phyloP scores from a whole-genome alignment of 2,888 invertebrate genomes.

The Scaeva pyrastri region DNA sequence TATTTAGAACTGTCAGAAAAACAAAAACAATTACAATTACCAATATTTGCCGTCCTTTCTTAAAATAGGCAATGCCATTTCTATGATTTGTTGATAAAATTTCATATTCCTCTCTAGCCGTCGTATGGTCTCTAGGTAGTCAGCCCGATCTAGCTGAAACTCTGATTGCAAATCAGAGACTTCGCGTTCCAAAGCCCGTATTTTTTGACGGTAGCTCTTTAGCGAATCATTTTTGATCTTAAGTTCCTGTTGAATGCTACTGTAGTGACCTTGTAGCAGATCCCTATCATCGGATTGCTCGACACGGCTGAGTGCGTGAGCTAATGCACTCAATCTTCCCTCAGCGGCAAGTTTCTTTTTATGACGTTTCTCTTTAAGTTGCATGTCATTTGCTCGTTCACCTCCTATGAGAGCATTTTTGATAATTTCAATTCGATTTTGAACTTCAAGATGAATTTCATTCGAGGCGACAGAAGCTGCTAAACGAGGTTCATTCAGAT shows the following conservation, averaged over 20 bases:
- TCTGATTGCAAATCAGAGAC: conserved; percentile 91
- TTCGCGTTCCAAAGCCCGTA: conserved; percentile 88
- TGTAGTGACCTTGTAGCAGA: conserved; percentile 89
- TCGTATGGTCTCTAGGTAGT: conserved; percentile 92
- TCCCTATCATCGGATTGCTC: conserved; percentile 89
- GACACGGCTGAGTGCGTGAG: conserved; percentile 86
- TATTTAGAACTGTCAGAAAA: not conserved
- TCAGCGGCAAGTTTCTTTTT: conserved; percentile 89
- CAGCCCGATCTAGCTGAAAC: conserved; percentile 92
- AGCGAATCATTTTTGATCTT: conserved; percentile 88
- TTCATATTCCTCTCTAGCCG: conserved; percentile 89
- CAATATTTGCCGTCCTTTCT: conserved; percentile 90
- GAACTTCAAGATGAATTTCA: conserved; percentile 79
- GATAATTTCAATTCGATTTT: conserved; percentile 86
- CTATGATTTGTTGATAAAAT: conserved; percentile 87
- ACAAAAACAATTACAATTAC: conserved; percentile 80
- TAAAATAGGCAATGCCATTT: conserved; percentile 88
- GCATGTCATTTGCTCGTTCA: conserved; percentile 89
- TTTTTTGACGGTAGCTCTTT: conserved; percentile 87
- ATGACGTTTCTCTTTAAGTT: conserved; percentile 88
- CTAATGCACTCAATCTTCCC: conserved; percentile 86
- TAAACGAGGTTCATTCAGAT: conserved; percentile 34
- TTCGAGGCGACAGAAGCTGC: not conserved
- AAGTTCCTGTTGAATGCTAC: conserved; percentile 91
- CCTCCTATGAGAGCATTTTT: conserved; percentile 92